phyloP scores from a whole-genome alignment of 2,113 vertebrate genomes.

The Crypturellus undulatus region DNA sequence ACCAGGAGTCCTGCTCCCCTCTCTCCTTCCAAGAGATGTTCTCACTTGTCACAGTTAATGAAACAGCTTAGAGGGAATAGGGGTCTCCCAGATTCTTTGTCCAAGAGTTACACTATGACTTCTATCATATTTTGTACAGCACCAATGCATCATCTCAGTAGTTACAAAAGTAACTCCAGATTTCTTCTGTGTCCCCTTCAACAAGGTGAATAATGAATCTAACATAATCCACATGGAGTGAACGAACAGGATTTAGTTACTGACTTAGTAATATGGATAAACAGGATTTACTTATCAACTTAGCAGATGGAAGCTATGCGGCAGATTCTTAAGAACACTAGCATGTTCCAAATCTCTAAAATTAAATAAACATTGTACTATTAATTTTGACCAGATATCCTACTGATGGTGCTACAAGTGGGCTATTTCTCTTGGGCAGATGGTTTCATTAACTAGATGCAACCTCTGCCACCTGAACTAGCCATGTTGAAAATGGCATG shows the following conservation, averaged over 20 bases:
- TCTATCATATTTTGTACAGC: fast-evolving
- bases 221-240: not conserved
- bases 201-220: not conserved
- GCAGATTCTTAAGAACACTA: not conserved
- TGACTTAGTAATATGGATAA: not conserved
- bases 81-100: not conserved
- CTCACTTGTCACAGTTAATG: not conserved
- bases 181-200: not conserved
- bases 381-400: not conserved
- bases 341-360: not conserved
- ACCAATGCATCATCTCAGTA: not conserved
- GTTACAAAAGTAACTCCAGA: not conserved
- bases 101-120: not conserved
- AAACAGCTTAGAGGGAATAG: not conserved
- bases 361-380: not conserved
- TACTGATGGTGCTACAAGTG: not conserved
- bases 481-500: not conserved
- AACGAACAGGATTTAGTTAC: not conserved
- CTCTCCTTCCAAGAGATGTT: not conserved
- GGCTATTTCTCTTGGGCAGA: not conserved
- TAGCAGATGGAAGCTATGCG: not conserved
- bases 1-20: not conserved
- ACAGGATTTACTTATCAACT: conserved; percentile 38
- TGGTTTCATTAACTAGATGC: not conserved
- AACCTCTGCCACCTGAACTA: not conserved